A percentile compares a stretch with the other conserved stretches of the same genome.
Conservation (phyloP, 1,140 invertebrate species). For the Oedothorax gibbosus region DNA sequence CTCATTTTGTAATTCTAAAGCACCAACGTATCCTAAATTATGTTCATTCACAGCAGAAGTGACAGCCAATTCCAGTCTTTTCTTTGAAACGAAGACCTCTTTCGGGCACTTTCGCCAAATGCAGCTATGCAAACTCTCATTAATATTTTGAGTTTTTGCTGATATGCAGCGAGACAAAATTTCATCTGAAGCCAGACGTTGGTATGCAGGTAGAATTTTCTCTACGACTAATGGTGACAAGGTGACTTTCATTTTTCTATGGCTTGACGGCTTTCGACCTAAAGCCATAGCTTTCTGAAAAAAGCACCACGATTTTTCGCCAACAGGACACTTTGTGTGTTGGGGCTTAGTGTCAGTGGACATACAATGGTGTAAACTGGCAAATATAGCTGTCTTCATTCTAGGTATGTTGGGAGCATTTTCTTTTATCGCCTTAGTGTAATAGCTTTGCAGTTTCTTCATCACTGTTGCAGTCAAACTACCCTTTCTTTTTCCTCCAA, state of each 20-base stretch:
- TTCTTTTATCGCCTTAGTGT: neutral
- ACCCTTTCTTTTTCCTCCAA: neutral
- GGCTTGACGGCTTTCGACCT: too few relatives aligned
- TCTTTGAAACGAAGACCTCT: too few relatives aligned
- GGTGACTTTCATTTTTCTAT: too few relatives aligned
- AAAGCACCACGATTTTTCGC: conserved; percentile 11
- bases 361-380: neutral
- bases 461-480: neutral
- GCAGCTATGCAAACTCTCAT: too few relatives aligned
- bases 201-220: too few relatives aligned
- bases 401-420: neutral
- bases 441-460: neutral
- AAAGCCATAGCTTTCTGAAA: neutral
- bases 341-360: too few relatives aligned
- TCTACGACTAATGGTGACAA: too few relatives aligned
- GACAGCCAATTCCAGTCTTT: too few relatives aligned
- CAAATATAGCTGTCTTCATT: conserved; percentile 22
- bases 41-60: neutral
- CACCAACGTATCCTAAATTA: neutral
- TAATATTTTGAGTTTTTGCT: too few relatives aligned
- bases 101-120: neutral
- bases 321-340: neutral
- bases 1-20: neutral
- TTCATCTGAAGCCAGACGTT: neutral
- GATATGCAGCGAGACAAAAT: too few relatives aligned